A percentile compares a stretch with the other conserved stretches of the same genome.
These are phyloP conservation scores for Lordiphosa collinella DNA, from an alignment of 1,140 invertebrate species.

Conservation along the genomic window DNA sequence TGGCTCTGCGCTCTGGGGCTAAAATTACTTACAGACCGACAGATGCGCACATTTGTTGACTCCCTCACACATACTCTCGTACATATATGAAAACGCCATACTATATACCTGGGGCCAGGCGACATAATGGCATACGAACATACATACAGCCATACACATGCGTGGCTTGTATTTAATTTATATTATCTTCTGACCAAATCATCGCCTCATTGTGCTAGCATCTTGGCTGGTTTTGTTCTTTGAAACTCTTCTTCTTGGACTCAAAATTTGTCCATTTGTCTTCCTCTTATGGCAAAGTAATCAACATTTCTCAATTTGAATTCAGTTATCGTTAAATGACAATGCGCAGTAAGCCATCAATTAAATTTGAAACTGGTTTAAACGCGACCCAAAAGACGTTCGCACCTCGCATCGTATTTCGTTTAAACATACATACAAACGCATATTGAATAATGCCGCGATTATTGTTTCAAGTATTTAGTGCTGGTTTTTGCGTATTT, in stretches of 20 bases:
- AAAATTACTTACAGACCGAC: slow-evolving; percentile 29
- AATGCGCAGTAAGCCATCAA: slow-evolving; percentile 8
- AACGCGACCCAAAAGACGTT: slow-evolving; percentile 14
- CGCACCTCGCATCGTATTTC: slow-evolving; percentile 28
- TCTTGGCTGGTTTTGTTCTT: too few species aligned
- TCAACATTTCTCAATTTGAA: slow-evolving; percentile 17
- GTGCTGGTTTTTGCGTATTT: slow-evolving; percentile 68
- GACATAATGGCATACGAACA: too few species aligned
- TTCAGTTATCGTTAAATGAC: slow-evolving; percentile 37
- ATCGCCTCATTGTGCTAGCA: slow-evolving; percentile 10
- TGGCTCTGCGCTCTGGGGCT: slow-evolving; percentile 6
- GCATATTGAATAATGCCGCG: slow-evolving; percentile 36
- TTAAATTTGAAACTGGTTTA: slow-evolving; percentile 45
- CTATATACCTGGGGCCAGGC: too few species aligned
- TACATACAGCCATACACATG: too few species aligned
- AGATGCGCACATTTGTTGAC: background rate
- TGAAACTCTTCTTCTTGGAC: background rate
- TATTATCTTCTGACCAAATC: slow-evolving; percentile 27
- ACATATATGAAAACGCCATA: too few species aligned
- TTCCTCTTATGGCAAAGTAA: background rate
- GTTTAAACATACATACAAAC: background rate
- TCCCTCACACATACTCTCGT: too few species aligned
- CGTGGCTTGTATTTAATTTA: slow-evolving; percentile 16
- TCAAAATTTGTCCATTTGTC: slow-evolving; percentile 6
- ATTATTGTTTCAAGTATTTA: slow-evolving; percentile 47